Conservation (phyloP, 2,797 vertebrate species). For the Megaceryle alcyon region DNA sequence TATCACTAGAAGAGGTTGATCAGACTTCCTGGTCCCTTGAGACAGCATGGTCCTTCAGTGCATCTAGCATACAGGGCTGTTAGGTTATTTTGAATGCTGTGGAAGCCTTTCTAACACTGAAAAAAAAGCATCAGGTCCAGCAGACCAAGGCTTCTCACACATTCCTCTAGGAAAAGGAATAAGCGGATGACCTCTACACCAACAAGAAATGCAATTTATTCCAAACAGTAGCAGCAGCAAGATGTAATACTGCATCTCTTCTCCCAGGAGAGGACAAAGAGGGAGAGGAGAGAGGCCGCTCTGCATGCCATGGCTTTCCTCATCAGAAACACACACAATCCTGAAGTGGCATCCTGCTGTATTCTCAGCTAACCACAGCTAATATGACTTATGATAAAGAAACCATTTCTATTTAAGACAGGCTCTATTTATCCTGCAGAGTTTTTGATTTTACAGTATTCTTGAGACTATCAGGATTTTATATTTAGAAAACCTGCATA, state of each 20-base stretch:
- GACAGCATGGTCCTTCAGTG: not conserved
- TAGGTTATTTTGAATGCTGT: not conserved
- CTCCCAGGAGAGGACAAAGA: not conserved
- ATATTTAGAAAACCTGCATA: not conserved
- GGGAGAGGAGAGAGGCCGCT: not conserved
- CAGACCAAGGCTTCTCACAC: not conserved
- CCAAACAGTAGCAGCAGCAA: not conserved
- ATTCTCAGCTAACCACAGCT: not conserved
- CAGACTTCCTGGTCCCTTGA: not conserved
- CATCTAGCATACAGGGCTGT: not conserved
- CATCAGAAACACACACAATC: not conserved
- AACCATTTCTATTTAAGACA: not conserved
- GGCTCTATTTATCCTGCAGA: not conserved
- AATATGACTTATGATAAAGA: not conserved
- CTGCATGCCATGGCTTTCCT: not conserved
- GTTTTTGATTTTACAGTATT: slow-evolving; percentile 11
- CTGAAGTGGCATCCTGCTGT: not conserved
- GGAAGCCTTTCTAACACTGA: not conserved
- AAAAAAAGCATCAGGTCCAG: not conserved
- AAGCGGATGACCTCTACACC: not conserved
- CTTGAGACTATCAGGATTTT: slow-evolving; percentile 28
- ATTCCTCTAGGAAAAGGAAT: not conserved
- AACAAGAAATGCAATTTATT: not conserved
- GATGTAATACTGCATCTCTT: not conserved
- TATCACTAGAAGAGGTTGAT: not conserved